Percentiles rank a stretch among this genome's conserved stretches.
These are phyloP conservation scores for Rotaria sp. DNA, from an alignment of 2,888 invertebrate genomes.

Conservation along the genomic window DNA sequence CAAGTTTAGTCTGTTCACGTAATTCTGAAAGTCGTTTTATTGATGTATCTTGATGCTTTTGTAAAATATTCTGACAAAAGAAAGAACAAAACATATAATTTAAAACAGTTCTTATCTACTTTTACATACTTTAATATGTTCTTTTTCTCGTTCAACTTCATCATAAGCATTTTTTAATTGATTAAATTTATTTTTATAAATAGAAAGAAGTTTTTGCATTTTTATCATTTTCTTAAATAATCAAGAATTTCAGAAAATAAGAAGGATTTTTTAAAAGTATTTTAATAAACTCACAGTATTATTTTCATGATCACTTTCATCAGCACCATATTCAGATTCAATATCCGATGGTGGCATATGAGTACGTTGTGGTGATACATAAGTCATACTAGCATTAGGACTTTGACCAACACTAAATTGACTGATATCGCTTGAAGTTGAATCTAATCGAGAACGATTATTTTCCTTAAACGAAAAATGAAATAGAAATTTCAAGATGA, in stretches of 20 bases:
- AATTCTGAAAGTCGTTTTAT: constrained; percentile 32
- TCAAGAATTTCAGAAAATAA: no score
- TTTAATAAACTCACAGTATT: not conserved
- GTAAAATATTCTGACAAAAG: constrained; percentile 26
- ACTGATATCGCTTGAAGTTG: not conserved
- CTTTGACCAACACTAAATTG: not conserved
- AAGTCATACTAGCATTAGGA: not conserved
- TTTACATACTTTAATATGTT: constrained; percentile 31
- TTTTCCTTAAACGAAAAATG: not conserved
- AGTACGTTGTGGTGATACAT: constrained; percentile 30
- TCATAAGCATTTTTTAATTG: constrained; percentile 36
- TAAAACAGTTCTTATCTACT: not conserved
- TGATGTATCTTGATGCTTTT: constrained; percentile 34
- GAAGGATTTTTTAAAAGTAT: no score
- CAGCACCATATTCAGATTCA: constrained; percentile 35
- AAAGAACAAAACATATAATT: not conserved
- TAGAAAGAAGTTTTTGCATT: not conserved
- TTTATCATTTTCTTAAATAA: no score
- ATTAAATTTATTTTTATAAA: constrained; percentile 37
- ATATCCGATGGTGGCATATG: constrained; percentile 37
- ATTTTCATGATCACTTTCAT: constrained; percentile 26
- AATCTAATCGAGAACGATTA: not conserved
- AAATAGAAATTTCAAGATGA: not conserved
- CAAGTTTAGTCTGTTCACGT: constrained; percentile 31
- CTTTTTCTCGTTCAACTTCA: constrained; percentile 37